Evolutionary conservation across 2,113 vertebrate genomes (phyloP).

Genomic region (Cepphus grylle): DNA sequence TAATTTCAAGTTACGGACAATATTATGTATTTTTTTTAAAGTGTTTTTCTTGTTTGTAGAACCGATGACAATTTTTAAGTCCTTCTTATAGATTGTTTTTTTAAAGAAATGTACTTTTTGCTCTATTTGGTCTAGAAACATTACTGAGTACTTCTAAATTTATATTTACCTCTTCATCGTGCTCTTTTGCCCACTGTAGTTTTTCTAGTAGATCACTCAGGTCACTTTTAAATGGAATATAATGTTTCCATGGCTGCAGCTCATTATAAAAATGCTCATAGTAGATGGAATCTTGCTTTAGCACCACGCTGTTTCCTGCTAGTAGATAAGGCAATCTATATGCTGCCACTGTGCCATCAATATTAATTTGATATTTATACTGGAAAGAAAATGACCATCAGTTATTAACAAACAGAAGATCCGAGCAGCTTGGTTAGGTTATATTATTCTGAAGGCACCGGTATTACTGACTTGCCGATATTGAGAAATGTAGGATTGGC

Average conservation of each 20-base stretch:
- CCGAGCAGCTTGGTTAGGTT: neutral
- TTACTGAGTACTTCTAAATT: neutral
- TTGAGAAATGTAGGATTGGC: constrained; percentile 11
- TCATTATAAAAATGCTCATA: constrained; percentile 96
- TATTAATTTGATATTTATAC: constrained; percentile 97
- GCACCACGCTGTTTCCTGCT: constrained; percentile 91
- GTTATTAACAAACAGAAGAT: neutral
- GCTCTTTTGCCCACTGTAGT: constrained; percentile 90
- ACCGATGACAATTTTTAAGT: neutral
- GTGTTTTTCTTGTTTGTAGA: neutral
- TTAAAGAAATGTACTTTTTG: neutral
- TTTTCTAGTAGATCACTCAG: constrained; percentile 92
- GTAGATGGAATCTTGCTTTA: constrained; percentile 95
- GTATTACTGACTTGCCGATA: constrained; percentile 20
- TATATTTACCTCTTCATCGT: constrained; percentile 86
- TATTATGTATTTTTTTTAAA: neutral
- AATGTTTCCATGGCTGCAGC: constrained; percentile 91
- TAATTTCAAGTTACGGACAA: neutral
- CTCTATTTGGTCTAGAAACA: neutral
- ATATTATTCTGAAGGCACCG: neutral
- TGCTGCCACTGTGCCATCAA: constrained; percentile 95
- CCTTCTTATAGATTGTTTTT: neutral
- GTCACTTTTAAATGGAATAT: constrained; percentile 89
- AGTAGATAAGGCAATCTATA: constrained; percentile 94
- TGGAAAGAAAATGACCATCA: constrained; percentile 61